These are phyloP conservation scores for Drosophila maculinotata DNA, from an alignment of 2,888 invertebrate species.

Conservation along the genomic window DNA sequence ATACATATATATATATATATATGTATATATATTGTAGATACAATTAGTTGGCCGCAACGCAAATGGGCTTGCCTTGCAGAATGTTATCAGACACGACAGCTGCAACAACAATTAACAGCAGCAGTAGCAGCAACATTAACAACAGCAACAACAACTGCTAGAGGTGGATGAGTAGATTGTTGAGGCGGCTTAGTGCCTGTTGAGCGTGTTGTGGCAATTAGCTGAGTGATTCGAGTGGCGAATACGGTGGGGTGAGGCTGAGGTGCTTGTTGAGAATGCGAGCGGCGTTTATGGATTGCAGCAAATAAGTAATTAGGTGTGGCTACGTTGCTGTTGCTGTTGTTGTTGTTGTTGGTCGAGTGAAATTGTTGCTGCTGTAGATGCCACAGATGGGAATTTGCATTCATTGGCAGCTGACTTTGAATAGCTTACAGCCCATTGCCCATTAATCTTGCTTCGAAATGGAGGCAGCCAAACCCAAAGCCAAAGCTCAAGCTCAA, in stretches of 20 bases:
- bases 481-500: slow-evolving; percentile 49
- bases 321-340: slow-evolving; percentile 12
- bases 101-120: slow-evolving; percentile 43
- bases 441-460: slow-evolving; percentile 75
- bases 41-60: slow-evolving; percentile 44
- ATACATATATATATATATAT: slow-evolving; percentile 51
- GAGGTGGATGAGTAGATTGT: slow-evolving; percentile 41
- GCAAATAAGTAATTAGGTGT: slow-evolving; percentile 57
- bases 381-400: slow-evolving; percentile 41
- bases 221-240: slow-evolving; percentile 52
- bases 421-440: slow-evolving; percentile 53
- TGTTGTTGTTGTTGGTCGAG: slow-evolving; percentile 1
- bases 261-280: slow-evolving; percentile 37
- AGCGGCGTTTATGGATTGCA: slow-evolving; percentile 50
- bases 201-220: slow-evolving; percentile 59
- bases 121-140: slow-evolving; percentile 11
- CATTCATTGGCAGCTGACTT: slow-evolving; percentile 59
- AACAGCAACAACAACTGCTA: slow-evolving; percentile 19
- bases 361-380: slow-evolving; percentile 16
- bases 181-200: slow-evolving; percentile 56
- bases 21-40: slow-evolving; percentile 7
- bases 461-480: slow-evolving; percentile 40
- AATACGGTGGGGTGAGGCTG: slow-evolving; percentile 4
- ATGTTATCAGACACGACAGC: slow-evolving; percentile 50
- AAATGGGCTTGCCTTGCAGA: slow-evolving; percentile 45